phyloP scores from a whole-genome alignment of 2,113 vertebrate species.

The Candoia aspera region DNA sequence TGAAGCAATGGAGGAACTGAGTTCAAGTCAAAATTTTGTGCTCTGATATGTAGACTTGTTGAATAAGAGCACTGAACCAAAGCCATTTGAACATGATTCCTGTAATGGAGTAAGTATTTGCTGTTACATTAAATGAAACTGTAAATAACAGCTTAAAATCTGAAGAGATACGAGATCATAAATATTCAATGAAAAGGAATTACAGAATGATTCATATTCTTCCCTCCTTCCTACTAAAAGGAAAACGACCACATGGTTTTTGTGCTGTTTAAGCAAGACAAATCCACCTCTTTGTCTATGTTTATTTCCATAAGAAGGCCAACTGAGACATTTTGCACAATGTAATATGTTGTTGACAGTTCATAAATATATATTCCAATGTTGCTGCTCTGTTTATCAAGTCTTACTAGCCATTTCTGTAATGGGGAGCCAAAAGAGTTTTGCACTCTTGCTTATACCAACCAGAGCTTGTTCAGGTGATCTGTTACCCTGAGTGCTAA shows the following conservation, averaged over 20 bases:
- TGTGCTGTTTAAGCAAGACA: not conserved
- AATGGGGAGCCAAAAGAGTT: too few species aligned
- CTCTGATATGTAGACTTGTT: not conserved
- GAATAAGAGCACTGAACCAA: not conserved
- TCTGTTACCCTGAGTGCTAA: too few species aligned
- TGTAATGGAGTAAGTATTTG: not conserved
- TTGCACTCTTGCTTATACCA: too few species aligned
- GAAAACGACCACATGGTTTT: not conserved
- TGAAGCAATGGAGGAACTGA: not conserved
- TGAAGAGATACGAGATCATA: not conserved
- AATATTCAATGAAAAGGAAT: not conserved
- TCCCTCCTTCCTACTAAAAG: not conserved
- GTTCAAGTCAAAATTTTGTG: not conserved
- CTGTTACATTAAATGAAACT: not conserved
- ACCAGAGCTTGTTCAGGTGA: too few species aligned
- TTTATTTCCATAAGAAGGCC: not conserved
- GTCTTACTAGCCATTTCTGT: too few species aligned
- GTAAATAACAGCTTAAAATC: not conserved
- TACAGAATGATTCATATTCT: not conserved
- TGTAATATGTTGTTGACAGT: not conserved
- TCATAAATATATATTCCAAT: not conserved
- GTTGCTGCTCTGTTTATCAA: too few species aligned
- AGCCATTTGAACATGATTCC: not conserved
- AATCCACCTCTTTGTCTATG: not conserved
- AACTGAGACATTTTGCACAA: too few species aligned